phyloP scores from a whole-genome alignment of 2,888 invertebrate genomes.

The Xiphydria camelus region DNA sequence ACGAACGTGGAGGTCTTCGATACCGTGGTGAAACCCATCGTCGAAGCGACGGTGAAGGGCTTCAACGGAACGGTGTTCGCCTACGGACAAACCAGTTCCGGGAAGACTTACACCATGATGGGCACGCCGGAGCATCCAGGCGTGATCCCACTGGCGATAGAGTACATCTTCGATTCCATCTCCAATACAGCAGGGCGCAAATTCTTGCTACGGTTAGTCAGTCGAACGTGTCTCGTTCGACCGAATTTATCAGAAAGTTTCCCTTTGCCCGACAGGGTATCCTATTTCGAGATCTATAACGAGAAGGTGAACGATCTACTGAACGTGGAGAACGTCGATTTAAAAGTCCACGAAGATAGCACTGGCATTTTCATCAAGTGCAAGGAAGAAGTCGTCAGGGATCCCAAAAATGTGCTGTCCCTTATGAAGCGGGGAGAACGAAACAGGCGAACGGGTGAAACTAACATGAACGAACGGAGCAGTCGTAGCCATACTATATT shows the following conservation, averaged over 20 bases:
- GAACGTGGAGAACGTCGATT: slow-evolving; percentile 62
- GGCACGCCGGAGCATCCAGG: slow-evolving; percentile 73
- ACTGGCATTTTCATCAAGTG: slow-evolving; percentile 69
- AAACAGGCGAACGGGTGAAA: slow-evolving; percentile 75
- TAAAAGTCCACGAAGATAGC: slow-evolving; percentile 68
- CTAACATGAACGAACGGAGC: slow-evolving; percentile 86
- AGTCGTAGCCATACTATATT: slow-evolving; percentile 90
- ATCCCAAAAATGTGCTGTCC: slow-evolving; percentile 65
- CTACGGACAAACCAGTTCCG: slow-evolving; percentile 90
- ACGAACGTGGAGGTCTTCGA: slow-evolving; percentile 69
- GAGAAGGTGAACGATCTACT: slow-evolving; percentile 81
- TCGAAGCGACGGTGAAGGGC: slow-evolving; percentile 72
- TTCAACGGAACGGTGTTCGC: slow-evolving; percentile 89
- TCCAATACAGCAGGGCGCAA: slow-evolving; percentile 67
- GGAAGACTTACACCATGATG: slow-evolving; percentile 84
- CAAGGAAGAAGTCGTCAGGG: slow-evolving; percentile 67
- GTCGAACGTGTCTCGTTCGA: slow-evolving; percentile 7
- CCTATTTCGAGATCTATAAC: slow-evolving; percentile 88
- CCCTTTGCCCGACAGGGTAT: slow-evolving; percentile 64
- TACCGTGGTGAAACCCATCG: slow-evolving; percentile 71
- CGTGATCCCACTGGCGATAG: slow-evolving; percentile 73
- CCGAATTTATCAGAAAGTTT: neutral
- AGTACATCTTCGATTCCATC: slow-evolving; percentile 72
- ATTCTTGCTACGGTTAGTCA: slow-evolving; percentile 75
- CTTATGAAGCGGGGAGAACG: slow-evolving; percentile 68